Evolutionary conservation across 2,888 invertebrate species (phyloP).

Genomic region (Dasysyrphus albostriatus): DNA sequence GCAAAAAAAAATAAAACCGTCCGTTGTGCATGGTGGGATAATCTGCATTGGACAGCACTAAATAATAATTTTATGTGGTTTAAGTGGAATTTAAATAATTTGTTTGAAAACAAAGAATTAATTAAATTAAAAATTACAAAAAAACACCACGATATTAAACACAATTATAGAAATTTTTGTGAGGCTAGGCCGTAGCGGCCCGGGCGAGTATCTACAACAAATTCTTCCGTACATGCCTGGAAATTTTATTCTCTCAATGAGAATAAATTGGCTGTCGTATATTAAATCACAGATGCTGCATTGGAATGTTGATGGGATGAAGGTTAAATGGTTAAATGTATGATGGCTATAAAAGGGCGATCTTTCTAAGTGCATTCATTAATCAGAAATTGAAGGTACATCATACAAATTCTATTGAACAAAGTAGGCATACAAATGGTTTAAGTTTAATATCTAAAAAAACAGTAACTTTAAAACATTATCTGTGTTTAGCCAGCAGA

Average conservation of each 20-base stretch:
- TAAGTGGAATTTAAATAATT: constrained; percentile 41
- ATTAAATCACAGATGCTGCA: constrained; percentile 1
- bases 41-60: constrained; percentile 43
- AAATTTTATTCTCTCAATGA: constrained; percentile 28
- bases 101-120: constrained; percentile 32
- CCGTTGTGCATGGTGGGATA: constrained; percentile 28
- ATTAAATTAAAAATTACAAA: not conserved
- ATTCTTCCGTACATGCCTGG: constrained; percentile 31
- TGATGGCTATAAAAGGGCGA: not conserved
- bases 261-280: constrained; percentile 13
- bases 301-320: not conserved
- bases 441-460: too few species aligned
- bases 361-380: too few species aligned
- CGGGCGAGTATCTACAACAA: constrained; percentile 43
- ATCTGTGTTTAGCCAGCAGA: too few species aligned
- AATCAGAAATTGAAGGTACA: too few species aligned
- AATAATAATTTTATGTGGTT: constrained; percentile 43
- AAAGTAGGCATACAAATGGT: too few species aligned
- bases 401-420: too few species aligned
- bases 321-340: not conserved
- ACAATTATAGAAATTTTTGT: constrained; percentile 26
- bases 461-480: too few species aligned
- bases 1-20: constrained; percentile 44
- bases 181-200: constrained; percentile 16
- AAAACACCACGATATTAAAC: constrained; percentile 11